Evolutionary conservation across 2,888 invertebrate species (phyloP).

Genomic region (Acanthopleura granulata): DNA sequence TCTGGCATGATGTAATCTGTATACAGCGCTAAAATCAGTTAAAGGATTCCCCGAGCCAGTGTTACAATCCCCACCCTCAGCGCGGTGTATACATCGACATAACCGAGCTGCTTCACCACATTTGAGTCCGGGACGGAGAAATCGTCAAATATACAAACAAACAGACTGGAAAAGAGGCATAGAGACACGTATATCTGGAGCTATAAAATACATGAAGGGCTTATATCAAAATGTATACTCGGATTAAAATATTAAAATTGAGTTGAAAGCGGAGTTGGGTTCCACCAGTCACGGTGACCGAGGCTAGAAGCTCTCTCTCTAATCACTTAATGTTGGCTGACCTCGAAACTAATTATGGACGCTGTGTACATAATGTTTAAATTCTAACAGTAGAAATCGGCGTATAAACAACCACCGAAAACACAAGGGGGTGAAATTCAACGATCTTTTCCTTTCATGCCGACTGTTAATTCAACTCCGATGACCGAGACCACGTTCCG

Average conservation of each 20-base stretch:
- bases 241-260: constrained; percentile 16
- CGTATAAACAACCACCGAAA: not conserved
- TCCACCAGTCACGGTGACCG: not conserved
- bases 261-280: not conserved
- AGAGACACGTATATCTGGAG: constrained; percentile 2
- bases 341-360: constrained; percentile 6
- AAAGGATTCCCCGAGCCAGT: too few relatives aligned
- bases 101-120: too few relatives aligned
- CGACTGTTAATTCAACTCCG: not conserved
- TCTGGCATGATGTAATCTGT: too few relatives aligned
- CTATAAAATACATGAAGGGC: constrained; percentile 15
- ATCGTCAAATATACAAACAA: constrained; percentile 3
- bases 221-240: constrained; percentile 4
- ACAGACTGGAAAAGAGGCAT: not conserved
- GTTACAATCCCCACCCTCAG: too few relatives aligned
- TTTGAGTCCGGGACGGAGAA: not conserved
- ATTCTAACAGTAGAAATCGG: constrained; percentile 7
- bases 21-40: too few relatives aligned
- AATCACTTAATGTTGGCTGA: not conserved
- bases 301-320: not conserved
- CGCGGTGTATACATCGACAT: too few relatives aligned
- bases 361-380: not conserved
- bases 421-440: constrained; percentile 15
- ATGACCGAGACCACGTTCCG: not conserved
- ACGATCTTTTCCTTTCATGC: not conserved